A percentile compares a stretch with the other conserved stretches of the same genome.
Evolutionary conservation across 2,888 invertebrate genomes (phyloP).

Genomic region (Anaspis maculata): DNA sequence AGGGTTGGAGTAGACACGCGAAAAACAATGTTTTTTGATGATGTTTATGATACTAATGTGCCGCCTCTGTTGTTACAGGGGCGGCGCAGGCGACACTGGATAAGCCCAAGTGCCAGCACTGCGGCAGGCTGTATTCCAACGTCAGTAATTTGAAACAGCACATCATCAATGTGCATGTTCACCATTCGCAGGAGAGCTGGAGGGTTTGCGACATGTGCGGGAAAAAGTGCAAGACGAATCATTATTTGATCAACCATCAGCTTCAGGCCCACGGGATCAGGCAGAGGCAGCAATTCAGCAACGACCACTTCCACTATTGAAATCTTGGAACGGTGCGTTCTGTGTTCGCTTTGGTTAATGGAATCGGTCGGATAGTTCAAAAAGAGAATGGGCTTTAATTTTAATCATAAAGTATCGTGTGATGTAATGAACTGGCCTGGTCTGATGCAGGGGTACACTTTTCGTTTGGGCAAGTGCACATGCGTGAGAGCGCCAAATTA

Average conservation of each 20-base stretch:
- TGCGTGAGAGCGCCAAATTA: too few species aligned
- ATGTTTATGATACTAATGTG: conserved; percentile 22
- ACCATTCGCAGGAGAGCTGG: conserved; percentile 62
- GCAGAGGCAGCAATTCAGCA: conserved; percentile 46
- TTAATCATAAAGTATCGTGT: too few species aligned
- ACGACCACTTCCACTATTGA: conserved; percentile 1
- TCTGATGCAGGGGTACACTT: too few species aligned
- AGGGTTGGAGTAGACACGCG: conserved; percentile 1
- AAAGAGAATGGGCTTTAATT: too few species aligned
- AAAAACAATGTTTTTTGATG: too few species aligned
- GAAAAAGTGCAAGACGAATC: conserved; percentile 68
- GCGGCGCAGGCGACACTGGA: too few species aligned
- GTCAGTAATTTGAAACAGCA: conserved; percentile 69
- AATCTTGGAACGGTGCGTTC: too few species aligned
- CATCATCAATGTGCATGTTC: conserved; percentile 67
- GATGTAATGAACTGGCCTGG: too few species aligned
- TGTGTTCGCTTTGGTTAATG: too few species aligned
- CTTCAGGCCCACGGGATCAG: conserved; percentile 67
- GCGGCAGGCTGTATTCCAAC: conserved; percentile 64
- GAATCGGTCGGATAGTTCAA: too few species aligned
- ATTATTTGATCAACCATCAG: conserved; percentile 69
- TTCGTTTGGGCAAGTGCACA: too few species aligned
- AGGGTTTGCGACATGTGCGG: conserved; percentile 65
- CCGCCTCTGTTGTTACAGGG: conserved; percentile 60
- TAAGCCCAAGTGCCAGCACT: conserved; percentile 61